A percentile compares a stretch with the other conserved stretches of the same genome.
phyloP scores from a whole-genome alignment of 2,113 vertebrate genomes.

The Macaca nemestrina region DNA sequence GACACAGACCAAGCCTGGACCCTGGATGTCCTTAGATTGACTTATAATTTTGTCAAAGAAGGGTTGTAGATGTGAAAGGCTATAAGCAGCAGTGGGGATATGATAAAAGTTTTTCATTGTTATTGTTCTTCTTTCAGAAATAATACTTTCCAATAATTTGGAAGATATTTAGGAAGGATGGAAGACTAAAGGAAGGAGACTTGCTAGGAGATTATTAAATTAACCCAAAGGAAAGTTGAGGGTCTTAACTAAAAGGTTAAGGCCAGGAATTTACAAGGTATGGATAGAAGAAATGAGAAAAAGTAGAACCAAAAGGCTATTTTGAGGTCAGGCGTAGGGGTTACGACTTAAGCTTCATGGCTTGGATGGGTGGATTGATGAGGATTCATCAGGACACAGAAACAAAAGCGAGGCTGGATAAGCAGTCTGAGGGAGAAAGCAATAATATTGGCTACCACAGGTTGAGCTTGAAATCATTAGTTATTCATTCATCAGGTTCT shows the following conservation, averaged over 20 bases:
- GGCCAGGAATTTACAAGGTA: not conserved
- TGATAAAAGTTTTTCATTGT: not conserved
- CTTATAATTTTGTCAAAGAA: not conserved
- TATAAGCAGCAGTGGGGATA: not conserved
- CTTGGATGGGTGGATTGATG: not conserved
- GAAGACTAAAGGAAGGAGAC: not conserved
- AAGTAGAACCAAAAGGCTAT: not conserved
- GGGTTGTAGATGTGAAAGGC: not conserved
- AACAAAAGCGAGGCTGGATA: not conserved
- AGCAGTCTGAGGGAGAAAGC: not conserved
- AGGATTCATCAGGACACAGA: not conserved
- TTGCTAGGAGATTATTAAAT: not conserved
- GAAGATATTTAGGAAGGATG: not conserved
- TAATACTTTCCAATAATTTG: not conserved
- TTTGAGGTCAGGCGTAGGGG: accelerated
- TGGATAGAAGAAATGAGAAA: not conserved
- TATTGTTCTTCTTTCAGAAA: not conserved
- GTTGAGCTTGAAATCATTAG: not conserved
- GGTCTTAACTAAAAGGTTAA: not conserved
- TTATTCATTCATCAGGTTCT: constrained; percentile 20
- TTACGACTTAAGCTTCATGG: not conserved
- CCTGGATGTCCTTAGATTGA: not conserved
- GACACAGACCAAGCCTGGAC: not conserved
- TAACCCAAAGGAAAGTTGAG: not conserved
- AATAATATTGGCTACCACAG: not conserved